phyloP scores from a whole-genome alignment of 53 echinoderm and acorn worm species.

The Arbacia lixula region DNA sequence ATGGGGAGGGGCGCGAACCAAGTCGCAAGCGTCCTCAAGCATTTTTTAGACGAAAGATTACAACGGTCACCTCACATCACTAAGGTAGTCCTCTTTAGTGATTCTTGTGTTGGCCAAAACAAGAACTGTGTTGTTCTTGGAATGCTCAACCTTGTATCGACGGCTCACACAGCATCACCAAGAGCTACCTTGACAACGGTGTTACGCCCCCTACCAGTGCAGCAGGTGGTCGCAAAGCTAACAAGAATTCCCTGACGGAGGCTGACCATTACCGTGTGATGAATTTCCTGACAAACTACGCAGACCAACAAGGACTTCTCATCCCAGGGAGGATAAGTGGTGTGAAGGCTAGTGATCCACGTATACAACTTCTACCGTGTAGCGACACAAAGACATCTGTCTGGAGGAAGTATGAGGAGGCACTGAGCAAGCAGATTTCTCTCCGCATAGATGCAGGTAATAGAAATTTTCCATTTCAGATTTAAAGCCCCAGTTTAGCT shows the following conservation, averaged over 20 bases:
- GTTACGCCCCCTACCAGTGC: constrained; percentile 26
- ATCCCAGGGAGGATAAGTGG: constrained; percentile 64
- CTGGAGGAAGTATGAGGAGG: constrained; percentile 48
- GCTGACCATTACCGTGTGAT: constrained; percentile 32
- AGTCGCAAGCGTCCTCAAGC: no score
- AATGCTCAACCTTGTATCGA: no score
- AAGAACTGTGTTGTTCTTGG: no score
- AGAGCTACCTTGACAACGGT: constrained; percentile 48
- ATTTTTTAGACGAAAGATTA: no score
- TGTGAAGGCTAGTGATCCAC: constrained; percentile 37
- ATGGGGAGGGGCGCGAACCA: no score
- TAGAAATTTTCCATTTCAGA: no score
- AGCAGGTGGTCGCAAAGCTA: constrained; percentile 51
- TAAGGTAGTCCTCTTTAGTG: no score
- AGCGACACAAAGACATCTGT: constrained; percentile 42
- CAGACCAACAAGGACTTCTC: constrained; percentile 44
- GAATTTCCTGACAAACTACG: constrained; percentile 36
- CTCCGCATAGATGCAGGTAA: not conserved
- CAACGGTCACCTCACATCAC: no score
- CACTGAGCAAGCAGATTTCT: not conserved
- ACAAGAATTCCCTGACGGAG: constrained; percentile 17
- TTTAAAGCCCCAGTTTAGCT: no score
- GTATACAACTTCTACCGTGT: constrained; percentile 64
- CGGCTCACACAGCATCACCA: constrained; percentile 46
- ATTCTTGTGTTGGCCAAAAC: no score